Percentiles rank a stretch among this genome's conserved stretches.
Evolutionary conservation across 2,113 vertebrate species (phyloP).

Genomic region (Chlorodrepanis virens): DNA sequence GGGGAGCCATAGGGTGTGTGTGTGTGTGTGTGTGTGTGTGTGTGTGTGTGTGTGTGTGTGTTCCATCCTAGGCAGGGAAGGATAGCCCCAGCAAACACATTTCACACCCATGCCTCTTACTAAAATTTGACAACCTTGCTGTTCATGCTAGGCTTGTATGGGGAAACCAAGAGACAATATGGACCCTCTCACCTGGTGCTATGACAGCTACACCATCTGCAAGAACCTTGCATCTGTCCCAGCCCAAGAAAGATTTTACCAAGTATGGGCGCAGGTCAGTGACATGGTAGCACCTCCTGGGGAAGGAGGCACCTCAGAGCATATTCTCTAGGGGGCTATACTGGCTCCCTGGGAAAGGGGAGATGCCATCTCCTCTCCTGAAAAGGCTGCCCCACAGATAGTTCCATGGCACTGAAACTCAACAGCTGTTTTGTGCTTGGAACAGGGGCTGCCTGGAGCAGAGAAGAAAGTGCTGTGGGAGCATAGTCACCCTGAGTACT

Average conservation of each 20-base stretch:
- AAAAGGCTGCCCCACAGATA: not conserved
- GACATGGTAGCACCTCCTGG: not conserved
- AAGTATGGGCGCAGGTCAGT: conserved; percentile 17
- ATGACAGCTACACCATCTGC: not conserved
- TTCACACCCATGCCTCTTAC: not conserved
- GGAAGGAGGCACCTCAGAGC: not conserved
- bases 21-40: too few relatives aligned
- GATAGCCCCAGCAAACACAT: not conserved
- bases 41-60: not conserved
- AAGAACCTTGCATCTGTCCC: conserved; percentile 35
- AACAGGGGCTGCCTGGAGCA: not conserved
- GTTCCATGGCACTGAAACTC: not conserved
- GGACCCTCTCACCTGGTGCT: not conserved
- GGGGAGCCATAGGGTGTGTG: not conserved
- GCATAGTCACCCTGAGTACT: not conserved
- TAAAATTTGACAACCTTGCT: not conserved
- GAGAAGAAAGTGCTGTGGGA: not conserved
- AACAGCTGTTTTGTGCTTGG: not conserved
- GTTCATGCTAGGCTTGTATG: conserved; percentile 36
- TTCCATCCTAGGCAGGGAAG: not conserved
- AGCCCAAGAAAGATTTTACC: conserved; percentile 32
- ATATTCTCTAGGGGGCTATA: not conserved
- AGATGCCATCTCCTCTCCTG: not conserved
- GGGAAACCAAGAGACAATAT: conserved; percentile 68
- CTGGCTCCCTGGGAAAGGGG: not conserved